Conservation (phyloP, 2,797 vertebrate genomes). For the Vireo griseus region DNA sequence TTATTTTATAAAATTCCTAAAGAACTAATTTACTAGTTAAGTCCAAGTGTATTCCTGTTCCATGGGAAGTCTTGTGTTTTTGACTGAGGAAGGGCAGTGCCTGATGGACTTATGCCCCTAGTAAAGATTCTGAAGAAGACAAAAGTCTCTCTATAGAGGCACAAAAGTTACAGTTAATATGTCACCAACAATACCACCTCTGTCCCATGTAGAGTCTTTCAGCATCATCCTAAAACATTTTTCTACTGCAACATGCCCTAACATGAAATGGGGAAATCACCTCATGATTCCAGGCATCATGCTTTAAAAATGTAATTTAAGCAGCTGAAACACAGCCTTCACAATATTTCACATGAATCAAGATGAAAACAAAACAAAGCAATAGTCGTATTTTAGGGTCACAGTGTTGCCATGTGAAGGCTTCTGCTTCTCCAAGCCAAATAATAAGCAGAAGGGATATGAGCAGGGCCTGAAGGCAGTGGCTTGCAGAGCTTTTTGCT, state of each 20-base stretch:
- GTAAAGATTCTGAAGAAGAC: not conserved
- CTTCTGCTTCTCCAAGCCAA: not conserved
- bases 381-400: not conserved
- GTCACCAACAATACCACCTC: not conserved
- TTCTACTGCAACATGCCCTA: not conserved
- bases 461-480: not conserved
- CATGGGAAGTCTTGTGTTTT: not conserved
- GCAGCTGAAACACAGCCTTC: not conserved
- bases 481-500: not conserved
- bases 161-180: not conserved
- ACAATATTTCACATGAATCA: not conserved
- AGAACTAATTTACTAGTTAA: not conserved
- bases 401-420: not conserved
- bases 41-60: not conserved
- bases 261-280: not conserved
- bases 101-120: not conserved
- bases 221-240: not conserved
- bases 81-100: not conserved
- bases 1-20: not conserved
- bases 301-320: not conserved
- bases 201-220: not conserved
- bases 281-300: not conserved
- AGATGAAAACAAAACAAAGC: not conserved
- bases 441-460: not conserved
- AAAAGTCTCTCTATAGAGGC: accelerated